Evolutionary conservation across 2,888 invertebrate species (phyloP).

Genomic region (Xestia xanthographa): DNA sequence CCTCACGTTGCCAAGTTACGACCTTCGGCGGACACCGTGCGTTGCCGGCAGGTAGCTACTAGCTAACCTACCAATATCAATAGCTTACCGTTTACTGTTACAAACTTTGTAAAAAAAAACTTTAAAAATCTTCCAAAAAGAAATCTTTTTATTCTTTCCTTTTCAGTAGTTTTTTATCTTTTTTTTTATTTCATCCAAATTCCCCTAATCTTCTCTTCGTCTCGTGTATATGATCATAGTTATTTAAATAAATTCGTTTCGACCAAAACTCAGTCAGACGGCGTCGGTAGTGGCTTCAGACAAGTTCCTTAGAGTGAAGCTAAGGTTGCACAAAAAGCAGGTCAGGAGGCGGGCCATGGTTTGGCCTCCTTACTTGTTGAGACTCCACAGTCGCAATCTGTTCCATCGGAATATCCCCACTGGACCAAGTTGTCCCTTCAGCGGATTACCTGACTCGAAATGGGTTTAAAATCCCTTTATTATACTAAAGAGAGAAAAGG

Average conservation of each 20-base stretch:
- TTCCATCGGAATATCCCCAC: neutral
- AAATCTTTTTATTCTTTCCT: neutral
- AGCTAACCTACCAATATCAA: no score
- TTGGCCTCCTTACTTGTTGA: neutral
- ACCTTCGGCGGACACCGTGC: slow-evolving; percentile 30
- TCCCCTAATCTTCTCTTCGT: neutral
- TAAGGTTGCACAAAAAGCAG: neutral
- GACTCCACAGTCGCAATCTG: neutral
- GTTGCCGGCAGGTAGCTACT: neutral
- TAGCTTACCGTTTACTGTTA: no score
- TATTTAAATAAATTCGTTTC: neutral
- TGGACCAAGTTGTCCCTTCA: neutral
- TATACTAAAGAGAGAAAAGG: neutral
- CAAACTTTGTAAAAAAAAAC: neutral
- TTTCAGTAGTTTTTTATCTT: neutral
- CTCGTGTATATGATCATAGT: neutral
- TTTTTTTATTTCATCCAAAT: neutral
- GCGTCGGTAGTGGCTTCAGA: neutral
- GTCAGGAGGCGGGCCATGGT: neutral
- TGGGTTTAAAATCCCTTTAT: neutral
- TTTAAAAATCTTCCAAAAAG: neutral
- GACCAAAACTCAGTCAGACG: neutral
- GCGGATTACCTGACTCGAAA: neutral
- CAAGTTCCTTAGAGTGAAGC: neutral
- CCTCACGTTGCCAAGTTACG: slow-evolving; percentile 29